A percentile compares a stretch with the other conserved stretches of the same genome.
These are phyloP conservation scores for Rotaria macrura DNA, from an alignment of 2,888 invertebrate species.

Conservation along the genomic window DNA sequence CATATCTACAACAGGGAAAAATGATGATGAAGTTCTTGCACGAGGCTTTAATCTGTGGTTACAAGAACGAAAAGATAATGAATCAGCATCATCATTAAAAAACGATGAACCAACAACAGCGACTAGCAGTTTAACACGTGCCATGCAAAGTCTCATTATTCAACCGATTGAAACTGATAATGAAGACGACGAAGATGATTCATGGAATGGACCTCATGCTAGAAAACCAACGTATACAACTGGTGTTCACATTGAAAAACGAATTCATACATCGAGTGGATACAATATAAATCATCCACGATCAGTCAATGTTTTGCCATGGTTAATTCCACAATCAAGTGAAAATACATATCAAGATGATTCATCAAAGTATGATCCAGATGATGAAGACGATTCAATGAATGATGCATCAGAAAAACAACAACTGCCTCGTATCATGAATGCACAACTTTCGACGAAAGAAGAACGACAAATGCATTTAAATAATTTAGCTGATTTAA, in stretches of 20 bases:
- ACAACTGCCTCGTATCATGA: background rate
- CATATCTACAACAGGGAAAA: too few species aligned
- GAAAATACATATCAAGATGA: background rate
- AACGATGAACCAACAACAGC: background rate
- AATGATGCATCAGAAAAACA: background rate
- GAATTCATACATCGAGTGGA: background rate
- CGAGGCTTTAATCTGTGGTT: background rate
- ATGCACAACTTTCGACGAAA: background rate
- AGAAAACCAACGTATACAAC: background rate
- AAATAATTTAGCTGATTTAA: background rate
- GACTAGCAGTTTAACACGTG: background rate
- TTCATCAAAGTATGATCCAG: background rate
- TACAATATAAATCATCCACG: conserved; percentile 15
- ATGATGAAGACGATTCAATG: background rate
- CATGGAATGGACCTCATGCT: background rate
- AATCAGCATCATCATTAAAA: background rate
- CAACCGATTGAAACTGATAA: background rate
- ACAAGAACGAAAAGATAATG: background rate
- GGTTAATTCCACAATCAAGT: background rate
- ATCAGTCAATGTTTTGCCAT: background rate
- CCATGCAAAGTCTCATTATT: conserved; percentile 2
- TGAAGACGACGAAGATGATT: background rate
- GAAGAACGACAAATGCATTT: background rate
- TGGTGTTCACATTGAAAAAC: background rate
- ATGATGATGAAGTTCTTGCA: background rate